phyloP scores from a whole-genome alignment of 2,888 invertebrate species.

The Omphaloscelis lunosa region DNA sequence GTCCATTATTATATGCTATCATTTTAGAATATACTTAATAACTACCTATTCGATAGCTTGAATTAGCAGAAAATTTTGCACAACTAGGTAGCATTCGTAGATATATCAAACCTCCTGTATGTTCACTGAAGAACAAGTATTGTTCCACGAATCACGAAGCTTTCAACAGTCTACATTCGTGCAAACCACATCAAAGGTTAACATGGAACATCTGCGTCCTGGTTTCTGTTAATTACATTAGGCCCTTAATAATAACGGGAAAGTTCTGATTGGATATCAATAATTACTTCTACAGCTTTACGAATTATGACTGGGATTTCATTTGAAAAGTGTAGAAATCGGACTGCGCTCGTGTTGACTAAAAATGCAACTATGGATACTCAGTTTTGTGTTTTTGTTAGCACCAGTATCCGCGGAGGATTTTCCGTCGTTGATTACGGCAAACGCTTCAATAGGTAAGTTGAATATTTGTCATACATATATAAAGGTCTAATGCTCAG shows the following conservation, averaged over 20 bases:
- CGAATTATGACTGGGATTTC: constrained; percentile 80
- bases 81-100: not conserved
- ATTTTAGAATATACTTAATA: not conserved
- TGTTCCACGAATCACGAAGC: constrained; percentile 54
- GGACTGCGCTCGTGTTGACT: constrained; percentile 65
- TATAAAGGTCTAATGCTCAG: not conserved
- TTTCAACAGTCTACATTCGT: constrained; percentile 60
- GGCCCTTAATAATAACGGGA: constrained; percentile 68
- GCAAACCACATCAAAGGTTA: constrained; percentile 78
- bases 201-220: constrained; percentile 76
- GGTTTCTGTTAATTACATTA: constrained; percentile 62
- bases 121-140: constrained; percentile 31
- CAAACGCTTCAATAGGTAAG: constrained; percentile 94
- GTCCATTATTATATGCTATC: not conserved
- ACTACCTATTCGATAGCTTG: not conserved
- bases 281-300: constrained; percentile 62
- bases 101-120: constrained; percentile 51
- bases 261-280: constrained; percentile 64
- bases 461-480: not conserved
- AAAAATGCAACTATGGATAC: constrained; percentile 80
- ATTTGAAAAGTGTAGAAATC: constrained; percentile 60
- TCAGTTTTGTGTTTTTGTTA: constrained; percentile 71
- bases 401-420: constrained; percentile 86
- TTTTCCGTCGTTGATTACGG: constrained; percentile 93
- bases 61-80: not conserved